Conservation (phyloP, 23 tunicate genomes). For the Clavelina lepadiformis region DNA sequence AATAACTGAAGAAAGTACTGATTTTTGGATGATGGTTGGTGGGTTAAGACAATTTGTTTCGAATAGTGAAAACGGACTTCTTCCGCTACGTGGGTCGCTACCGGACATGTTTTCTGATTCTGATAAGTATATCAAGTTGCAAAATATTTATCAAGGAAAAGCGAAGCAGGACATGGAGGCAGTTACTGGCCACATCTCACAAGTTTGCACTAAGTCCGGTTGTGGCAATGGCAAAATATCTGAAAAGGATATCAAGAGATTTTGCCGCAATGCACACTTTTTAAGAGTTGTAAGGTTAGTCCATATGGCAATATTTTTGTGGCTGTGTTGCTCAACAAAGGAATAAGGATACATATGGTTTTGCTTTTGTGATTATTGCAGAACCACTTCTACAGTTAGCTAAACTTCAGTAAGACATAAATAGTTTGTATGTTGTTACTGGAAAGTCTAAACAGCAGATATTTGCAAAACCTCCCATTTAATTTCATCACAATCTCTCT, state of each 20-base stretch:
- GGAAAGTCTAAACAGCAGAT: too few species aligned
- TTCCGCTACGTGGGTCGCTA: conserved; percentile 70
- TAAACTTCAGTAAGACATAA: too few species aligned
- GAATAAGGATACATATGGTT: too few species aligned
- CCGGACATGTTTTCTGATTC: conserved; percentile 99
- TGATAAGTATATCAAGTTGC: conserved; percentile 74
- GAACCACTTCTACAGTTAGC: too few species aligned
- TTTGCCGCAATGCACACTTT: conserved; percentile 75
- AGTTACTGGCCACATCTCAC: conserved; percentile 42
- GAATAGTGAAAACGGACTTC: conserved; percentile 37
- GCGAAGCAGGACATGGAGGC: conserved; percentile 55
- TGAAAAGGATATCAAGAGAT: conserved; percentile 53
- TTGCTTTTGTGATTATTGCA: too few species aligned
- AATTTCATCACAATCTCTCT: too few species aligned
- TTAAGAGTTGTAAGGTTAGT: conserved; percentile 59
- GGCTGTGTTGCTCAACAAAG: too few species aligned
- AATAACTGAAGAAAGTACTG: conserved; percentile 35
- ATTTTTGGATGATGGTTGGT: conserved; percentile 75
- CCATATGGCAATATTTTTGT: too few species aligned
- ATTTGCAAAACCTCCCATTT: too few species aligned
- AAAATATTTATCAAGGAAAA: conserved; percentile 69
- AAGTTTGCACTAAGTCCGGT: conserved; percentile 46
- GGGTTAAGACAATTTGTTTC: conserved; percentile 62
- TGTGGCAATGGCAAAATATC: conserved; percentile 61
- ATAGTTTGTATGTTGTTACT: too few species aligned